Base-by-base conservation (phyloP, 2,113 vertebrate species). In the Grantiella picta region DNA sequence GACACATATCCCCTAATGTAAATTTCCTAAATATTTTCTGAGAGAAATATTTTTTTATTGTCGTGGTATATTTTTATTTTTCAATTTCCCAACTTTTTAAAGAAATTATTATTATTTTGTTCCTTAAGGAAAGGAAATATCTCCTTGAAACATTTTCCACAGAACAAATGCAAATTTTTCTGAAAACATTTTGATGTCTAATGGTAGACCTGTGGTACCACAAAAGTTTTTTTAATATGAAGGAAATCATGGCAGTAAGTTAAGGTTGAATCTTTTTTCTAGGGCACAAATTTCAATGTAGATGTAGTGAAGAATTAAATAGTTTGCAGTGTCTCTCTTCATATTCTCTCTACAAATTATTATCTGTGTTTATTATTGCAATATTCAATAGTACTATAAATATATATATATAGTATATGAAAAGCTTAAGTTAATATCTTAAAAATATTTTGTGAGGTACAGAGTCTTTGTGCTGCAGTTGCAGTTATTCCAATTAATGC, bases 241-340 rank as follows among this genome's bases (percentile, higher is more conserved):
- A 95, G 72, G 63, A 60, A 79, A 65, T 80, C 5, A 36, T 31
- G 69, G 44, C 44, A 78, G 71, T 77, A 80, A 75, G n/a, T 82
- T 57, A 54, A 79, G 54, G 42, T 10, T 45, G 63, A 70, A 90
- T 9, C 57, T 31, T n/a, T 40, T 94, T 86, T 73, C 86, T 68
- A 65, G 54, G 72, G 28, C 69, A 77, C 36, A 63, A 86, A 95
- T 97, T 95, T 96, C 93, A 96, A 78, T 82, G 77, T 91, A 94
- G 92, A 82, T 82, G 45, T 95, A 95, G 85, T 64, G 91, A 87
- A 61, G 69, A 94, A 94, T 94, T 92, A 93, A 97, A 92, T 81
- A 87, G 69, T 66, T 82, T 53, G 13, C 63, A 82, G 44, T 33
- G 11, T 93, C 70, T 70, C 75, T 96, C 75, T 96, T 95, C 59